Percentiles rank a stretch among this genome's conserved stretches.
phyloP scores from a whole-genome alignment of 2,888 invertebrate genomes.

The Clunio marinus region DNA sequence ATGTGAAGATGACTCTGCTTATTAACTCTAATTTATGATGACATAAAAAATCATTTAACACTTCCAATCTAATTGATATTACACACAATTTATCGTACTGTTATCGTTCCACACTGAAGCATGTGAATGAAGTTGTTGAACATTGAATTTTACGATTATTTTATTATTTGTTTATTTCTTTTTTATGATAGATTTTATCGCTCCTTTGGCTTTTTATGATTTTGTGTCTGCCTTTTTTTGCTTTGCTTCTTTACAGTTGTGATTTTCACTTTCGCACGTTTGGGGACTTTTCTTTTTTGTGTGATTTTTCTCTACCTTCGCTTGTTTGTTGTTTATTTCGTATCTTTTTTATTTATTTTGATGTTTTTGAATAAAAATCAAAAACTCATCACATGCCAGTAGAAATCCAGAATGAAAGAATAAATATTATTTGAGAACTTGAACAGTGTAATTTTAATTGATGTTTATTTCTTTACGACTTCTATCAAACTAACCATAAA shows the following conservation, averaged over 20 bases:
- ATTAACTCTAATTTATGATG: slow-evolving; percentile 20
- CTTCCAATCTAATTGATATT: slow-evolving; percentile 5
- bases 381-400: not conserved
- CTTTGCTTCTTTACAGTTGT: not conserved
- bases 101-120: not conserved
- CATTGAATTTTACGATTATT: slow-evolving; percentile 32
- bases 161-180: slow-evolving; percentile 37
- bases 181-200: slow-evolving; percentile 37
- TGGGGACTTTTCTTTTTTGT: not conserved
- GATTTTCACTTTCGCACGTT: slow-evolving; percentile 1
- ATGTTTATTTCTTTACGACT: slow-evolving; percentile 55
- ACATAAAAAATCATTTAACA: slow-evolving; percentile 24
- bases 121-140: slow-evolving; percentile 16
- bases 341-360: not conserved
- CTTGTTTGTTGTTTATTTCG: not conserved
- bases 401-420: not conserved
- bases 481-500: slow-evolving; percentile 55
- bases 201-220: slow-evolving; percentile 23
- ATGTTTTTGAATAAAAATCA: not conserved
- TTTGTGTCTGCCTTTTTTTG: slow-evolving; percentile 8
- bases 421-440: not conserved
- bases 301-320: not conserved
- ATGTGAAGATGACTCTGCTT: not conserved
- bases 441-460: slow-evolving; percentile 40
- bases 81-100: not conserved